These are phyloP conservation scores for Drosophila arawakana DNA, from an alignment of 1,140 invertebrate genomes.

Conservation along the genomic window DNA sequence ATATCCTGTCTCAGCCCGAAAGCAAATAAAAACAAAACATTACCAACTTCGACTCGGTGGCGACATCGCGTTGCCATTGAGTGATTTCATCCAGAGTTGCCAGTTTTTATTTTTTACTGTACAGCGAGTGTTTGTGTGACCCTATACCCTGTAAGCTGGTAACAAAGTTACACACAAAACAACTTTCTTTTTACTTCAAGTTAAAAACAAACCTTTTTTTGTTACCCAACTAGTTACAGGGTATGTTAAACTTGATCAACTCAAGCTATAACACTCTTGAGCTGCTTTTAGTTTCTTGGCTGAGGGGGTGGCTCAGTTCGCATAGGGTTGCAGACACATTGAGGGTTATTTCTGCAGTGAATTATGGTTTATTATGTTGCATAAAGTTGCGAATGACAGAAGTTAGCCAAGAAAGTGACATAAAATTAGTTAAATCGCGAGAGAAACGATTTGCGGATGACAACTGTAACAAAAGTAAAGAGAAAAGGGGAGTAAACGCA, in stretches of 20 bases:
- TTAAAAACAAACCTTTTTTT: background rate
- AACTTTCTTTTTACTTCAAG: background rate
- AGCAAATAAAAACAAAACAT: constrained; percentile 40
- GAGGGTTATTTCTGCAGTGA: constrained; percentile 68
- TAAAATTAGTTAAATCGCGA: constrained; percentile 62
- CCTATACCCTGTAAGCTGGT: constrained; percentile 37
- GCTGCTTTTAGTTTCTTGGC: background rate
- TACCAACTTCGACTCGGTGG: constrained; percentile 62
- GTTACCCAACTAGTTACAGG: too few relatives aligned
- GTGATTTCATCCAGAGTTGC: constrained; percentile 58
- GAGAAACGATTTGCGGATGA: constrained; percentile 39
- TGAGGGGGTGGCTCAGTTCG: constrained; percentile 43
- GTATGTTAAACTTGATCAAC: constrained; percentile 10
- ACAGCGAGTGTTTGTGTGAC: constrained; percentile 26
- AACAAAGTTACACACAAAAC: too few relatives aligned
- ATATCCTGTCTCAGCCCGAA: constrained; percentile 64
- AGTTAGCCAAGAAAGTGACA: constrained; percentile 65
- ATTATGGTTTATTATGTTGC: constrained; percentile 73
- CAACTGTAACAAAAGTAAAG: constrained; percentile 34
- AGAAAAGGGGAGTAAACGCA: background rate
- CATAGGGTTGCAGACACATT: constrained; percentile 44
- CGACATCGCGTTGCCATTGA: constrained; percentile 59
- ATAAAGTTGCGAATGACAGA: constrained; percentile 61
- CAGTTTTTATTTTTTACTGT: constrained; percentile 34
- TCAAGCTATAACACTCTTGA: background rate